Base-by-base conservation (phyloP, 2,888 invertebrate genomes). In the Leptura quadrifasciata region DNA sequence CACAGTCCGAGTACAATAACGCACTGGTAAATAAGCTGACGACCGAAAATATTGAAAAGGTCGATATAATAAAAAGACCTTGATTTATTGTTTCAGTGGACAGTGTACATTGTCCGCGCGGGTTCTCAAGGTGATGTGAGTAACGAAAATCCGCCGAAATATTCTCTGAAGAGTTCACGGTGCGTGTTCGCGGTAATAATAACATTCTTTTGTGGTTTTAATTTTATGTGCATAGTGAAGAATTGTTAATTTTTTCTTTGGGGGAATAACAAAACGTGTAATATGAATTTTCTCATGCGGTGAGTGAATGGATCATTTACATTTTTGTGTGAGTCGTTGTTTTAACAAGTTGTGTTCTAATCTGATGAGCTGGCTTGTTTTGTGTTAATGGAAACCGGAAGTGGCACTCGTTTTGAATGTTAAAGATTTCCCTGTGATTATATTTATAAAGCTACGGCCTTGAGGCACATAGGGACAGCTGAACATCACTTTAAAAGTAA, bases 1-100 rank as follows among this genome's bases (percentile, higher is more conserved):
- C 69, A 55, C 61, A 57, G 67, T 47, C 64, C 31, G 60, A 18
- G 60, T 60, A 15, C 65, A 57, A 65, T 73, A 71, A 61, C 70
- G 70, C 70, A 61, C 61, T 18, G 65, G 65, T 47, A 64, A 64
- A 64, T 64, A 31, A 39, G 20, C 64, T 31, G 64, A 15, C 58
- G 57, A 47, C 52, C 61, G 70, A 61, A 71, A 63, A 63, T n/a
- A 63, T 52, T 21, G 52, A 24, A 65, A 24, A 65, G 65, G 65
- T 52, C 65, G 65, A 52, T 63, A 35, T 31, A 63, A 63, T 63
- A 63, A 63, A 63, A 63, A 63, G 39, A 17, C 35, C 63, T 31
- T 24, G 24, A 57, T 57, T 57, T 60, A 60, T 31, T 24, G 31
- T 60, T 60, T 24, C 31, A 60, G 60, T 60, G 60, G 4, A 60